Conservation (phyloP, 30 jellyfish, hydroid and myxozoan genomes). For the Aurelia aurita region DNA sequence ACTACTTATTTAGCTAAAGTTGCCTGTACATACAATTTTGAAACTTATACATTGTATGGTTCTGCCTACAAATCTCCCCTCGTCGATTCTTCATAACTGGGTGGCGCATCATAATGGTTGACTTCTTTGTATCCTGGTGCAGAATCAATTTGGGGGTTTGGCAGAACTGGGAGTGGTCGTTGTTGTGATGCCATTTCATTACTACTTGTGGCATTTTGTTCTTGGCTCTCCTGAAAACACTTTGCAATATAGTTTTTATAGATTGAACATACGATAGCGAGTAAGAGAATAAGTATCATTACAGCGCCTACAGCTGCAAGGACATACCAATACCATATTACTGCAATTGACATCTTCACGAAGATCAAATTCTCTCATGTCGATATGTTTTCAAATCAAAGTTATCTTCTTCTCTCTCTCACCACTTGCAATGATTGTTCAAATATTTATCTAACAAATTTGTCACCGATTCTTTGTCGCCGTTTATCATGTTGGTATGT, state of each 20-base stretch:
- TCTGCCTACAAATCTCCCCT: not conserved
- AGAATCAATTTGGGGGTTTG: not conserved
- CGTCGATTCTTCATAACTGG: slow-evolving; percentile 54
- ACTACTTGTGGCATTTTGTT: not conserved
- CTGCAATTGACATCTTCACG: slow-evolving; percentile 14
- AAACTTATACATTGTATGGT: too few species aligned
- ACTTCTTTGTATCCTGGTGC: slow-evolving; percentile 8
- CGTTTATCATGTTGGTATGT: too few species aligned
- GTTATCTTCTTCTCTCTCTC: too few species aligned
- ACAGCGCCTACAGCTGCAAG: slow-evolving; percentile 9
- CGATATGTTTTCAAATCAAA: too few species aligned
- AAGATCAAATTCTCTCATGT: not conserved
- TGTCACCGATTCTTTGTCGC: too few species aligned
- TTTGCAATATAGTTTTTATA: slow-evolving; percentile 41
- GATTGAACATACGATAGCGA: not conserved
- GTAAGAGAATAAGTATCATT: slow-evolving; percentile 4
- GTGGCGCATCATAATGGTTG: slow-evolving; percentile 23
- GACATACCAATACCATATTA: slow-evolving; percentile 47
- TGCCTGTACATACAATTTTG: too few species aligned
- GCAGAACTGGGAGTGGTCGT: not conserved
- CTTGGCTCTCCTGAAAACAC: slow-evolving; percentile 3
- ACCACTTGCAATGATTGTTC: too few species aligned
- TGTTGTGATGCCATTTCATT: not conserved
- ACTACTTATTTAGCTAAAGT: too few species aligned
- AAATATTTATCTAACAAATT: too few species aligned